A percentile compares a stretch with the other conserved stretches of the same genome.
Conservation (phyloP, 2,797 vertebrate genomes). For the Cygnus olor region DNA sequence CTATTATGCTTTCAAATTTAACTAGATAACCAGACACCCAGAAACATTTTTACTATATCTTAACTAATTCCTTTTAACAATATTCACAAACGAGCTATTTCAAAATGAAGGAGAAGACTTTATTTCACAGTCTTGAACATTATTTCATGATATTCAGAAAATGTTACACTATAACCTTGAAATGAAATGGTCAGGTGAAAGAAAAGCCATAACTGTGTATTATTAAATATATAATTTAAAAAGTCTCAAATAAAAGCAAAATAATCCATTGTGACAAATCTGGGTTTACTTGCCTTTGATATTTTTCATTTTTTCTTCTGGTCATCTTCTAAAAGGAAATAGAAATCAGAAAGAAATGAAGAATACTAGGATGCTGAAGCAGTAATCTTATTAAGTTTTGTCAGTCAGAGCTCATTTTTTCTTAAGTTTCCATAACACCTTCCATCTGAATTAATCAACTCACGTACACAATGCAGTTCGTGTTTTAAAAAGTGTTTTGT, state of each 20-base stretch:
- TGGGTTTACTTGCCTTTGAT: conserved; percentile 18
- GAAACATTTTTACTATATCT: not conserved
- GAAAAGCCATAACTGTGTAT: not conserved
- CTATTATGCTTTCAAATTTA: not conserved
- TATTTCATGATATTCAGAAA: not conserved
- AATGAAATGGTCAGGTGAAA: not conserved
- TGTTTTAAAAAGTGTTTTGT: not conserved
- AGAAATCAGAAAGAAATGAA: not conserved
- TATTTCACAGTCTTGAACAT: not conserved
- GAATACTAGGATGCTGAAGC: not conserved
- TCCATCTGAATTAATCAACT: conserved; percentile 54
- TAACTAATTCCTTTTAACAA: not conserved
- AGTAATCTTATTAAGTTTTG: conserved; percentile 30
- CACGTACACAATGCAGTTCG: not conserved
- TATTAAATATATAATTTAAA: not conserved
- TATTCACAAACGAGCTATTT: conserved; percentile 12
- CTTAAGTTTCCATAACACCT: not conserved
- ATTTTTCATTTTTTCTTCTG: not conserved
- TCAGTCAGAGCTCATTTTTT: conserved; percentile 7
- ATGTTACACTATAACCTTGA: not conserved
- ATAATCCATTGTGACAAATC: conserved; percentile 3
- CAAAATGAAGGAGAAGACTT: not conserved
- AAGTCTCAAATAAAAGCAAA: conserved; percentile 8
- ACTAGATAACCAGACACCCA: not conserved
- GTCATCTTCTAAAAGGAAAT: not conserved